Evolutionary conservation across 2,888 invertebrate species (phyloP), one percentile per base, ranked within the genome.

Genomic region (Gisinianus flammeolus): DNA sequence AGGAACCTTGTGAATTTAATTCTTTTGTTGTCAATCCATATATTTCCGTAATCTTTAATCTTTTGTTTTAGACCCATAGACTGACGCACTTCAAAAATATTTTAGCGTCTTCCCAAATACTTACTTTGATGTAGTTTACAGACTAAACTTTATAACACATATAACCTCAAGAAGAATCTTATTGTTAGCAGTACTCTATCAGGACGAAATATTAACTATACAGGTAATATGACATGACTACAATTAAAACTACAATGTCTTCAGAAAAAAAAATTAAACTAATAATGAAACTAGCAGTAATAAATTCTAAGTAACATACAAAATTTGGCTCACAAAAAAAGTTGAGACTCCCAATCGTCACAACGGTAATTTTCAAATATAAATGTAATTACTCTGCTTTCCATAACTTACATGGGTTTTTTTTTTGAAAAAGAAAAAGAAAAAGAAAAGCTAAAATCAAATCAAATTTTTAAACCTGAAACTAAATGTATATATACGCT

Each of bases 21-120:
- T n/a, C n/a, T 58, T 22, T 12, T 6, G n/a, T n/a, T 8, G 22
- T n/a, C 12, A 5, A n/a, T 44, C 52, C 52, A 44, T 12, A 16
- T 44, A 8, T 16, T 8, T 44, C 8, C 58, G 58, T 58, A 58
- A 58, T 58, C 10, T 58, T 24, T 26, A 2, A 10, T n/a, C 58
- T 56, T n/a, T 6, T 56, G 5, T 6, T 56, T 10, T 58, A 58
- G 26, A 58, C 26, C 12, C 22, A 22, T n/a, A 26, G 26, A 66
- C 10, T 10, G 31, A 67, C 67, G 67, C 67, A 30, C n/a, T 31
- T 67, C 67, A 67, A 67, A 67, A 67, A 67, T 31, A 67, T 4
- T 19, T 67, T n/a, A 33, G 33, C 67, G 67, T 67, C 31, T 67
- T 67, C 28, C 16, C 16, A 44, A 12, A 44, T n/a, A n/a, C n/a